Base-by-base conservation (phyloP, 2,797 vertebrate genomes). In the Alfaro cultratus region DNA sequence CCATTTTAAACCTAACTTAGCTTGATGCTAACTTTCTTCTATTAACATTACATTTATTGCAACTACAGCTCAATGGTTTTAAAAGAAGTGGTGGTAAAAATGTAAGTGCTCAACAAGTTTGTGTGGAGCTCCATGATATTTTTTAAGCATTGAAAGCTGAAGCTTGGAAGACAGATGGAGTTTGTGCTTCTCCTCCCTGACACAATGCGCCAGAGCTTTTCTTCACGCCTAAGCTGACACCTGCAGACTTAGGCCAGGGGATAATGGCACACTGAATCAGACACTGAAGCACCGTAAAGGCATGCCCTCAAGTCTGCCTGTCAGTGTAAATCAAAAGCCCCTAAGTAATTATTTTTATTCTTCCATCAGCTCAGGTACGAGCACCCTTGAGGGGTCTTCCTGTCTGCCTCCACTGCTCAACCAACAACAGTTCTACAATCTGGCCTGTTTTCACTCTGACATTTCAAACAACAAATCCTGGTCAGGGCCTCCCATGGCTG, bases 301-400 rank as follows among this genome's bases (percentile, higher is more conserved):
- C 77, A 29, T 29, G 74, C 75, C 78, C 77, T 74, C n/a, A 64
- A 85, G 83, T 76, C 75, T 55, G 76, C 55, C 76, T 55, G 68
- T 78, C 64, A 77, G 83, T 70, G 84, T 91, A 87, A 91, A 91
- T 89, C 87, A 90, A 49, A 87, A 85, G 70, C 75, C 53, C 74
- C 53, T n/a, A 43, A 74, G 84, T 89, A 86, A 89, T 91, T 87
- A 90, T 90, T 91, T 89, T 88, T 72, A 88, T 88, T 87, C 85
- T 81, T 80, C 83, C 83, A 86, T 90, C 88, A 88, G 77, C 74
- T 77, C 75, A 57, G 80, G 76, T 81, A 86, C 90, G 85, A 86
- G 84, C 79, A 83, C 79, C 88, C 88, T 88, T 80, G 85, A 87
- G 86, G 84, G 87, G 76, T 55, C 84, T 84, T 82, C 77, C 80